A percentile compares a stretch with the other conserved stretches of the same genome.
Evolutionary conservation across 2,797 vertebrate species (phyloP).

Genomic region (Gouania willdenowi): DNA sequence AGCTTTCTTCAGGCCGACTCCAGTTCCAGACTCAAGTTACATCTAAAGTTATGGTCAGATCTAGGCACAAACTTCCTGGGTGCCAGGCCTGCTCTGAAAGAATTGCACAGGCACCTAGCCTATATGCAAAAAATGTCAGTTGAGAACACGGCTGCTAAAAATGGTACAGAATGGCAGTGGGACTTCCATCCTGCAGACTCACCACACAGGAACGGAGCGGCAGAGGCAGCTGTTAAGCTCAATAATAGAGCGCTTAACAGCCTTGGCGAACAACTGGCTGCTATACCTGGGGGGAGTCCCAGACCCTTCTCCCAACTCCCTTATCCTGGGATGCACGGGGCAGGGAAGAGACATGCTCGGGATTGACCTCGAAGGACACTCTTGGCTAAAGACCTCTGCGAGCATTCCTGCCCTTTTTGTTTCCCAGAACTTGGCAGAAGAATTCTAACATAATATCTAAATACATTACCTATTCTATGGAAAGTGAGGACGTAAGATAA

Average conservation of each 20-base stretch:
- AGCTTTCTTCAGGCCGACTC: slow-evolving; percentile 8
- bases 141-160: not conserved
- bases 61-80: slow-evolving; percentile 3
- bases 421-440: no score
- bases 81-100: not conserved
- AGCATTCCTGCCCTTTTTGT: no score
- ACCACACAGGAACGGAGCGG: slow-evolving; percentile 5
- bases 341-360: no score
- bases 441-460: no score
- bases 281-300: not conserved
- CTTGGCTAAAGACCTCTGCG: no score
- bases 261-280: not conserved
- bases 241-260: slow-evolving; percentile 11
- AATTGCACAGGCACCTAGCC: not conserved
- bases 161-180: not conserved
- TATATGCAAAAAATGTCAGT: not conserved
- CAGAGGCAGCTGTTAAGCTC: slow-evolving; percentile 1
- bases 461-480: no score
- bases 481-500: no score
- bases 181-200: slow-evolving; percentile 7
- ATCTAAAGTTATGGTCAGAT: not conserved
- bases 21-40: no score
- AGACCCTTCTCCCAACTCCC: slow-evolving; percentile 1
- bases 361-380: no score
- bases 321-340: no score